phyloP scores from a whole-genome alignment of 2,113 vertebrate species.

The Forbesichthys agassizii region DNA sequence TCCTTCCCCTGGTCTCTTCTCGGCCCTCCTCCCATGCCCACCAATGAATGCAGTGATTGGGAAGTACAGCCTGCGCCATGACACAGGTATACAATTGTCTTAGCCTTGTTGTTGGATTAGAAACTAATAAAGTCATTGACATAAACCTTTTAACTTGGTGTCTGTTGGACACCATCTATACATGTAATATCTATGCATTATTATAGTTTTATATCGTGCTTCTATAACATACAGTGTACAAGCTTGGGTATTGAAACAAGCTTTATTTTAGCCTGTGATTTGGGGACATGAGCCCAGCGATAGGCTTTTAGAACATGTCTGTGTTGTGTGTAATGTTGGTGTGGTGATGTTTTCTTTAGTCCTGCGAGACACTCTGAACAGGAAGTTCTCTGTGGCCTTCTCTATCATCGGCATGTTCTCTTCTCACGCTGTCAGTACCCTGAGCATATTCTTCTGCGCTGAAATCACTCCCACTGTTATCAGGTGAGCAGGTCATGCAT shows the following conservation, averaged over 20 bases:
- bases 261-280: too few relatives aligned
- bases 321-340: neutral
- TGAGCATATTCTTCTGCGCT: conserved; percentile 97
- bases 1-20: conserved; percentile 14
- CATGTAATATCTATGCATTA: too few relatives aligned
- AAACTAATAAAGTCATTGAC: neutral
- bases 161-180: neutral
- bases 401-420: conserved; percentile 99
- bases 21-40: conserved; percentile 1
- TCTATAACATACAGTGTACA: too few relatives aligned
- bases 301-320: neutral
- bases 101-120: neutral
- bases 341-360: conserved; percentile 67
- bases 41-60: conserved; percentile 85
- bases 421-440: conserved; percentile 91
- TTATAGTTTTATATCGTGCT: too few relatives aligned
- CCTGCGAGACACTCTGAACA: conserved; percentile 90
- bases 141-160: too few relatives aligned
- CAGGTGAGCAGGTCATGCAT: conserved; percentile 77
- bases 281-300: too few relatives aligned
- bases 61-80: conserved; percentile 94
- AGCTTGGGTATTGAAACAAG: too few relatives aligned
- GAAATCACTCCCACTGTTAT: conserved; percentile 98
- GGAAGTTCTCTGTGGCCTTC: conserved; percentile 91
- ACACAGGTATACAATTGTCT: conserved; percentile 81